Evolutionary conservation across 2,113 vertebrate genomes (phyloP).

Genomic region (Amphilophus citrinellus): DNA sequence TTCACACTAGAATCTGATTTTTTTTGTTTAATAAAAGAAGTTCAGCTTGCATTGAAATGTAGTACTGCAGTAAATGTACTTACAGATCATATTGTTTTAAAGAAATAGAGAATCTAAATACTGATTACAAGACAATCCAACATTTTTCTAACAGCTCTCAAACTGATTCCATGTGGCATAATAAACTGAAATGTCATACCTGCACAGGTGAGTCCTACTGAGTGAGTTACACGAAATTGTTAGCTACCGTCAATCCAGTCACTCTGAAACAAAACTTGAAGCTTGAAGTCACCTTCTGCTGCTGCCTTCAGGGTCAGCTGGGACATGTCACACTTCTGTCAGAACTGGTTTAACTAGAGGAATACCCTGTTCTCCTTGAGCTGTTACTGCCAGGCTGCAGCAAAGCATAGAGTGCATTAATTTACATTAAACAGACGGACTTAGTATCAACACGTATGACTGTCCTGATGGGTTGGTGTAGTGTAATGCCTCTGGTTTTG

Average conservation of each 20-base stretch:
- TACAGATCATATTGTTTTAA: no score
- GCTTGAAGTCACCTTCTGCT: constrained; percentile 6
- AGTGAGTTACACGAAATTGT: not conserved
- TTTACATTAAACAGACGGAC: constrained; percentile 17
- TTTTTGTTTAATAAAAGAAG: not conserved
- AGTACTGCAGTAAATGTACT: not conserved
- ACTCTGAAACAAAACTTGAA: constrained; percentile 28
- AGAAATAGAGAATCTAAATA: not conserved
- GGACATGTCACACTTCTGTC: not conserved
- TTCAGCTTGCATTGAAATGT: not conserved
- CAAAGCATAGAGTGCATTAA: not conserved
- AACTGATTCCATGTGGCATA: not conserved
- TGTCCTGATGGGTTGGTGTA: not conserved
- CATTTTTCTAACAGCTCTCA: not conserved
- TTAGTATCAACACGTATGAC: not conserved
- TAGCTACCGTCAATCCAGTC: not conserved
- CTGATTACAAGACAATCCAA: not conserved
- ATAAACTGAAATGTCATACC: not conserved
- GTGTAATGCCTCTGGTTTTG: not conserved
- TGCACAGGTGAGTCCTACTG: constrained; percentile 32
- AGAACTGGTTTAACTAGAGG: not conserved
- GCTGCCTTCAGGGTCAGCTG: constrained; percentile 22
- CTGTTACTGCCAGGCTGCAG: constrained; percentile 3
- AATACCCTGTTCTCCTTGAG: not conserved
- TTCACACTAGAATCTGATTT: not conserved